Base-by-base conservation (phyloP, 2,113 vertebrate genomes). In the Engraulis encrasicolus region DNA sequence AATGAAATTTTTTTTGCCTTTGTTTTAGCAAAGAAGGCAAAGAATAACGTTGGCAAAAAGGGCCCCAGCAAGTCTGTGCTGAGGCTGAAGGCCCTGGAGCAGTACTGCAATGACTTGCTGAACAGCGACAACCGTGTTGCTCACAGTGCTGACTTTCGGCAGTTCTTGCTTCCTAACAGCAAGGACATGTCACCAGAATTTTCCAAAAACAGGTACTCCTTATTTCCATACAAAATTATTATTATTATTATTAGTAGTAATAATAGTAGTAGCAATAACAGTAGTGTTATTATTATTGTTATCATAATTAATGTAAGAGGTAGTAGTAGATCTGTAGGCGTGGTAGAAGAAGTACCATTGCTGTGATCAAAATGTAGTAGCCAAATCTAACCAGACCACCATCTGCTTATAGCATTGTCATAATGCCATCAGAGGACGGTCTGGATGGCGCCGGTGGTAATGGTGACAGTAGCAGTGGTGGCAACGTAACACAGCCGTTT, bases 161-260 rank as follows among this genome's bases (percentile, higher is more conserved):
- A 86, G 82, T 99, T 99, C 91, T 96, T 99, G 61, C 92, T 92
- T 27, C 95, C 97, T 0, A 95, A 92, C 27, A 86, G 89, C 1
- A 91, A 93, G 19, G 97, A 99, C 86, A 87, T 99, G 2, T 92
- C 95, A 14, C 94, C 95, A 0, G 90, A 90, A 0, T 96, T 98
- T 45, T 85, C 95, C n/a, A 94, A 94, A 2, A 94, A 96, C 91
- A 92, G 97, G 98, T 99, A 78, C 9, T 5, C 15, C 36, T 54
- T 61, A 23, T 34, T 7, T 20, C 6, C n/a, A 58, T 6, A 17
- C 14, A 36, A 19, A 27, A 78, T 6, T 34, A 50, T 5, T 0
- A 37, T 45, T 14, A 19, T 50, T 45, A 45, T 45, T 45, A 45
- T 45, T 45, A 45, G 9, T n/a, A n/a, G n/a, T n/a, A n/a, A n/a